Base-by-base conservation (phyloP, 2,888 invertebrate species). In the Tinea semifulvella region DNA sequence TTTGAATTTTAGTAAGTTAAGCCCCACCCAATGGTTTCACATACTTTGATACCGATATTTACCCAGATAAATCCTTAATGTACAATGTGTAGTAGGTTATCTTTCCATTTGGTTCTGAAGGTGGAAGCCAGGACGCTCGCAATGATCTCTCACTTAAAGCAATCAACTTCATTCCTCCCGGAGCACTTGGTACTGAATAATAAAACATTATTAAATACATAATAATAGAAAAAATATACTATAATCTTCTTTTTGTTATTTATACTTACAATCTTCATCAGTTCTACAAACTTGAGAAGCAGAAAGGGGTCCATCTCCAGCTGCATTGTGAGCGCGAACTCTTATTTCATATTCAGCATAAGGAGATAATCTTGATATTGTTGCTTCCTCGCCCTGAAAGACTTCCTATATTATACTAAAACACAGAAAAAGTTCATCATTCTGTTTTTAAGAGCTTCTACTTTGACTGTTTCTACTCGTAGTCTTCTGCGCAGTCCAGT, bases 321-420 rank as follows among this genome's bases (percentile, higher is more conserved):
- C 91, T 19, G 89, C 87, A 2, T 94, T 95, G 62, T 89, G 93
- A 7, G 94, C 94, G 56, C 92, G 72, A 3, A 93, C 90, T 58
- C 91, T 85, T 50, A 95, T 85, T 50, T 92, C 93, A 68, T 95
- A 95, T 72, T 94, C 94, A 16, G 93, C 91, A 60, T 88, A 92
- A 53, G 92, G 89, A 53, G 89, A 86, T 48, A 95, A 69, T 5
- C 90, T 88, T 52, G 91, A 90, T 48, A 93, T 77, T 56, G 89
- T 90, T 22, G 91, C 88, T 62, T 92, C 91, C 56, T 88, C 84
- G 52, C 88, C 84, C 85, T 85, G 46, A 40, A 46, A 36, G 7
- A 2, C 4, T 31, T 31, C 3, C 31, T 13, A 11, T 4, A 4
- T 31, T 31, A 31, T 31, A 2, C n/a, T n/a, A n/a, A n/a, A n/a